Evolutionary conservation across 2,888 invertebrate species (phyloP).

Genomic region (Microdon myrmicae): DNA sequence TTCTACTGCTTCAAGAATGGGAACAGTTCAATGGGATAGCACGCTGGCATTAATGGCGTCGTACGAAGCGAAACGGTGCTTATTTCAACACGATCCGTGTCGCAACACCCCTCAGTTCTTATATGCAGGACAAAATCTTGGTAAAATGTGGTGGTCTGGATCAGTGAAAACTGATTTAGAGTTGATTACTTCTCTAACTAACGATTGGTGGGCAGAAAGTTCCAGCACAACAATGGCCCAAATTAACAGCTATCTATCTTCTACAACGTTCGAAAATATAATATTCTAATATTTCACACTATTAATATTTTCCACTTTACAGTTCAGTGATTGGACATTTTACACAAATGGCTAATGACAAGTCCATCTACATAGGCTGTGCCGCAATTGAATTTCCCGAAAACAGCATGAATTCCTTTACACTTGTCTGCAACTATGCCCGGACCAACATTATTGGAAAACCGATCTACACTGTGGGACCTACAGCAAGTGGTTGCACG

Average conservation of each 20-base stretch:
- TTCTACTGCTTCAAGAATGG: conserved; percentile 57
- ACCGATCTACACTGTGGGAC: conserved; percentile 40
- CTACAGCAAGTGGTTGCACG: conserved; percentile 54
- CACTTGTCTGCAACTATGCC: conserved; percentile 60
- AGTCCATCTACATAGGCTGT: conserved; percentile 57
- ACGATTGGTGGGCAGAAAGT: conserved; percentile 15
- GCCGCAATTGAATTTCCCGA: conserved; percentile 50
- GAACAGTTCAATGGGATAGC: conserved; percentile 57
- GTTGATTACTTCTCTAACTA: neutral
- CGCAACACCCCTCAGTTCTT: conserved; percentile 56
- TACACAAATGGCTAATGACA: conserved; percentile 57
- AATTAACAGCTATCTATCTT: neutral
- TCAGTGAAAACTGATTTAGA: neutral
- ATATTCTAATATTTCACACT: neutral
- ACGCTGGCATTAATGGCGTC: conserved; percentile 57
- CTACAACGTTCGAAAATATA: neutral
- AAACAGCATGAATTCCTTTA: conserved; percentile 41
- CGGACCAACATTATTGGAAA: conserved; percentile 53
- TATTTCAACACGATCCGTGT: conserved; percentile 57
- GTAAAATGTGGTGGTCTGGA: conserved; percentile 44
- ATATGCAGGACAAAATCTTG: conserved; percentile 59
- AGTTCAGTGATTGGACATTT: conserved; percentile 56
- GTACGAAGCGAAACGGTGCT: conserved; percentile 56
- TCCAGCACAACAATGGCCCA: neutral
- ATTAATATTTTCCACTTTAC: neutral